These are phyloP conservation scores for Spinibarbus caldwelli DNA, from an alignment of 2,797 vertebrate genomes.

Conservation along the genomic window DNA sequence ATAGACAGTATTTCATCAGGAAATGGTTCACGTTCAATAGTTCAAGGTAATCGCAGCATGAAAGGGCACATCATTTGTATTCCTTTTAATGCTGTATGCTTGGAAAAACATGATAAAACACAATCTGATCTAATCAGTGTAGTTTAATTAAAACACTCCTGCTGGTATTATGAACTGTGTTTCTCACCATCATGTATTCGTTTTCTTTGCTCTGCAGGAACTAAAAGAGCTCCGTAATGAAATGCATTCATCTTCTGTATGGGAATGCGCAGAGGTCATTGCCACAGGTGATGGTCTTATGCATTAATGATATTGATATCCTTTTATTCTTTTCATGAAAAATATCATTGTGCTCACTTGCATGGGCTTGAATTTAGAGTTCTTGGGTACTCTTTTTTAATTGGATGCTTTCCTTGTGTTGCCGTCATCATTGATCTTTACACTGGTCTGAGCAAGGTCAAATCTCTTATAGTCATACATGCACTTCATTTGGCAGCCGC, in stretches of 20 bases:
- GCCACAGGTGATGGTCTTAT: conserved; percentile 5
- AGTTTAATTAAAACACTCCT: conserved; percentile 20
- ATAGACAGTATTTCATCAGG: not conserved
- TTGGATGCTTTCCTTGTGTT: not conserved
- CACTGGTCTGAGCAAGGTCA: conserved; percentile 5
- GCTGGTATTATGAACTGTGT: conserved; percentile 19
- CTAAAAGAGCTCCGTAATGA: conserved; percentile 7
- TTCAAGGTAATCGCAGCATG: not conserved
- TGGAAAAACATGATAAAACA: conserved; percentile 2
- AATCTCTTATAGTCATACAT: not conserved
- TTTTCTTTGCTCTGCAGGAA: conserved; percentile 1
- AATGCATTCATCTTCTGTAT: conserved; percentile 12
- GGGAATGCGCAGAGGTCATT: conserved; percentile 17
- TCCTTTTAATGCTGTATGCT: not conserved
- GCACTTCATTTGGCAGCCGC: not conserved
- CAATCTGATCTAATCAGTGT: not conserved
- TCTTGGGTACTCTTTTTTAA: not conserved
- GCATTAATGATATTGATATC: conserved; percentile 13
- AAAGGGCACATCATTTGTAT: not conserved
- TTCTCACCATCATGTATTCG: not conserved
- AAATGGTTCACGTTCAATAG: not conserved
- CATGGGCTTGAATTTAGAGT: not conserved
- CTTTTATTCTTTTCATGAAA: not conserved
- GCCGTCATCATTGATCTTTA: not conserved
- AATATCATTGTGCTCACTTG: not conserved